Conservation (phyloP, 2,888 invertebrate species). For the Prenolepis imparis region DNA sequence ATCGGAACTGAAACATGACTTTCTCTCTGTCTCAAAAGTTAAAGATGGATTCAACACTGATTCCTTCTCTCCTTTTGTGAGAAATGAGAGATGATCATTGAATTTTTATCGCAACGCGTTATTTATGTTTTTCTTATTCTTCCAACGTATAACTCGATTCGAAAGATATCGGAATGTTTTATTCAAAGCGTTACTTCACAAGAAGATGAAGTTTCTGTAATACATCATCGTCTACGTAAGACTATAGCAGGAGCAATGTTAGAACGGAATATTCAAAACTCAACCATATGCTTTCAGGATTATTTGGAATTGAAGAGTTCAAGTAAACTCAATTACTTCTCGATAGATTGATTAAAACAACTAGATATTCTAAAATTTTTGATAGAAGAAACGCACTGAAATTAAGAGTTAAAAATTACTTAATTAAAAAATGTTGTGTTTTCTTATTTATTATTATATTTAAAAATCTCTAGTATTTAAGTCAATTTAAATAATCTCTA, state of each 20-base stretch:
- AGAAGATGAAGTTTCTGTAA: slow-evolving; percentile 50
- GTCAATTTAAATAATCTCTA: no score
- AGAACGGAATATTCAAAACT: slow-evolving; percentile 9
- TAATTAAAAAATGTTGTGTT: not conserved
- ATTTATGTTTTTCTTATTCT: slow-evolving; percentile 50
- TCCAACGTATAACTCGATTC: slow-evolving; percentile 44
- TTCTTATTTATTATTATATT: not conserved
- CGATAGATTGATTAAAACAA: not conserved
- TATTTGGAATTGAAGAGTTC: not conserved
- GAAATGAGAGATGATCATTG: slow-evolving; percentile 49
- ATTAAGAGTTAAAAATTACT: not conserved
- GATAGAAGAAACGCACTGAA: not conserved
- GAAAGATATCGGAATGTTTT: slow-evolving; percentile 56
- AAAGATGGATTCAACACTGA: slow-evolving; percentile 34
- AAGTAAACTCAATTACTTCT: not conserved
- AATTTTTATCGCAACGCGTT: slow-evolving; percentile 47
- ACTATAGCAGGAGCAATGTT: slow-evolving; percentile 5
- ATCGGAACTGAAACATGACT: slow-evolving; percentile 28
- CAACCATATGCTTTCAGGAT: not conserved
- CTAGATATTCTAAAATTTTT: not conserved
- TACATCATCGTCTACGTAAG: slow-evolving; percentile 50
- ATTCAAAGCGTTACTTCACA: slow-evolving; percentile 30
- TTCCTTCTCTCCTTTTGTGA: slow-evolving; percentile 12
- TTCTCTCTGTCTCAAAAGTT: not conserved
- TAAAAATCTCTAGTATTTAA: not conserved